Evolutionary conservation across 2,888 invertebrate species (phyloP).

Genomic region (Drosophila longiperda): DNA sequence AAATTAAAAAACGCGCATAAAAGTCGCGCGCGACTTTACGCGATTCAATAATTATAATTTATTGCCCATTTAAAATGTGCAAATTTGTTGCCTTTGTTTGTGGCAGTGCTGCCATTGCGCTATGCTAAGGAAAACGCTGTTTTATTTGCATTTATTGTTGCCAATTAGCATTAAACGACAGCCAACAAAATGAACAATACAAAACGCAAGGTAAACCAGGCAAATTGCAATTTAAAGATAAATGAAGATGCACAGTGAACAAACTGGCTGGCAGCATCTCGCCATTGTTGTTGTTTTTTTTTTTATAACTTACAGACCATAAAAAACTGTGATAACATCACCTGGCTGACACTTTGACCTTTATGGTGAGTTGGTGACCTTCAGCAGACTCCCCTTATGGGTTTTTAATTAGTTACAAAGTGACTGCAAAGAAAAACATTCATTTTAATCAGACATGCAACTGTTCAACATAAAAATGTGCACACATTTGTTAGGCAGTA

Average conservation of each 20-base stretch:
- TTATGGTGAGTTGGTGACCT: constrained; percentile 58
- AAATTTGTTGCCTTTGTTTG: constrained; percentile 47
- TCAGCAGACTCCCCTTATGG: constrained; percentile 59
- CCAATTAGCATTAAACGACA: constrained; percentile 70
- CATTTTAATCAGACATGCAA: constrained; percentile 33
- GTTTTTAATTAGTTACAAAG: constrained; percentile 48
- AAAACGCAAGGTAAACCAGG: constrained; percentile 51
- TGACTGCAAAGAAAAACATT: constrained; percentile 19
- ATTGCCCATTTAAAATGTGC: constrained; percentile 64
- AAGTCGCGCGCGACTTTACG: constrained; percentile 20
- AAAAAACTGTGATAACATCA: constrained; percentile 55
- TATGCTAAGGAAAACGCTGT: constrained; percentile 56
- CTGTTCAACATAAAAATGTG: constrained; percentile 20
- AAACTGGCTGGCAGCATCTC: constrained; percentile 19
- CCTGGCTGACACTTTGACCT: constrained; percentile 60
- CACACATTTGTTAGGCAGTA: constrained; percentile 14
- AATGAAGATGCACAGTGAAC: constrained; percentile 60
- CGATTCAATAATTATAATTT: constrained; percentile 59
- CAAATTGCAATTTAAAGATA: constrained; percentile 55
- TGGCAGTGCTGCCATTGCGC: constrained; percentile 6
- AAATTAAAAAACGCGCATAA: constrained; percentile 31
- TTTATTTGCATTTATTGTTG: constrained; percentile 65
- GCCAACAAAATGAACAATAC: constrained; percentile 17
- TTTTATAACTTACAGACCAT: constrained; percentile 47
- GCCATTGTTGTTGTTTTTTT: constrained; percentile 50